A percentile compares a stretch with the other conserved stretches of the same genome.
Evolutionary conservation across 2,113 vertebrate species (phyloP).

Genomic region (Syngnathoides biaculeatus): DNA sequence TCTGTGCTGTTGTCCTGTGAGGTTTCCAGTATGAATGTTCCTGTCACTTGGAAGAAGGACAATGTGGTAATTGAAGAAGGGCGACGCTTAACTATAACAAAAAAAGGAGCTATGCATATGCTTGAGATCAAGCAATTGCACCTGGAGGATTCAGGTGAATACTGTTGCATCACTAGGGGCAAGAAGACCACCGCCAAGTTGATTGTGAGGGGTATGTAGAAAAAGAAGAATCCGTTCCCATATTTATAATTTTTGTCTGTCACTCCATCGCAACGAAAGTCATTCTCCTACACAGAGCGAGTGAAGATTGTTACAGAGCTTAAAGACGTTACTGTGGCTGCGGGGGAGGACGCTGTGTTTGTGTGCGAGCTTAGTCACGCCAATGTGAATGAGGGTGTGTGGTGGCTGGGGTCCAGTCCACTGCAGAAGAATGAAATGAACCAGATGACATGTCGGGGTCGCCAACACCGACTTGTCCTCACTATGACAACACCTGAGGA

Average conservation of each 20-base stretch:
- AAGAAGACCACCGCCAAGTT: conserved; percentile 79
- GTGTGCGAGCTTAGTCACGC: conserved; percentile 83
- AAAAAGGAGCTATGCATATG: conserved; percentile 71
- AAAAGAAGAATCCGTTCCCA: background rate
- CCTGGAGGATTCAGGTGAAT: conserved; percentile 81
- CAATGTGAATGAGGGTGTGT: conserved; percentile 78
- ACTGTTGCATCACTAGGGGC: conserved; percentile 79
- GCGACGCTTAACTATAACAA: conserved; percentile 74
- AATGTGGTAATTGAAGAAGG: conserved; percentile 63
- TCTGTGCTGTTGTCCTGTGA: conserved; percentile 66
- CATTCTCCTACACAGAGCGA: conserved; percentile 63
- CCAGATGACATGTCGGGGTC: conserved; percentile 82
- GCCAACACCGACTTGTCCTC: conserved; percentile 85
- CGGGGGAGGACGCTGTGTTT: conserved; percentile 87
- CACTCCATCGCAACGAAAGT: conserved; percentile 26
- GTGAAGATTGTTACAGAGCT: conserved; percentile 79
- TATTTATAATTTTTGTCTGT: background rate
- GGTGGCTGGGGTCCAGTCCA: conserved; percentile 83
- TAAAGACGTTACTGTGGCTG: conserved; percentile 77
- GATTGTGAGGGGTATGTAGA: conserved; percentile 79
- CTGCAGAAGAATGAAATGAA: conserved; percentile 87
- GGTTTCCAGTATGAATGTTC: conserved; percentile 69
- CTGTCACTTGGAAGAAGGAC: conserved; percentile 75
- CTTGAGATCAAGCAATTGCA: conserved; percentile 76
- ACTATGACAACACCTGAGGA: conserved; percentile 90